Conservation (phyloP, 2,888 invertebrate genomes). For the Microlaimidae sp. region DNA sequence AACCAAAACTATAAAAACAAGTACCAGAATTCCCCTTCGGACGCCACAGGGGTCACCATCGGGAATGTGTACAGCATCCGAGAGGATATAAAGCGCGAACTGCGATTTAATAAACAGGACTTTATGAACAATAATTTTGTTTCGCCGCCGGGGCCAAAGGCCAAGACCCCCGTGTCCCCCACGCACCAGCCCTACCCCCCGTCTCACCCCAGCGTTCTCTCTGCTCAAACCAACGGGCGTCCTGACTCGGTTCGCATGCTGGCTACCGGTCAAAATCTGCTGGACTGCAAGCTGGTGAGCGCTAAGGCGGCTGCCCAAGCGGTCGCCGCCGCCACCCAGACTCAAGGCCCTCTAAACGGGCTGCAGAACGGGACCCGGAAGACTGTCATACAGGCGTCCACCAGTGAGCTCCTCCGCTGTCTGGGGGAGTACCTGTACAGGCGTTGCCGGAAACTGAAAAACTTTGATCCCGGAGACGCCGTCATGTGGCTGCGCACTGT, state of each 20-base stretch:
- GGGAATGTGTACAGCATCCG: slow-evolving; percentile 18
- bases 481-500: slow-evolving; percentile 97
- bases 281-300: not conserved
- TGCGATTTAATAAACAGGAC: slow-evolving; percentile 21
- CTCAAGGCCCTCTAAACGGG: slow-evolving; percentile 60
- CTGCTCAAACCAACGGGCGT: not conserved
- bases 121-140: slow-evolving; percentile 24
- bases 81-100: slow-evolving; percentile 21
- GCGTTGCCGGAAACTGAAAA: slow-evolving; percentile 62
- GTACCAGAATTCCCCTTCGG: not conserved
- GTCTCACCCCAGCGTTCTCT: not conserved
- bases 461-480: slow-evolving; percentile 89
- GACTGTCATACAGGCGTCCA: slow-evolving; percentile 70
- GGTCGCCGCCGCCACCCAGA: slow-evolving; percentile 53
- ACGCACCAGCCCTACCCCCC: slow-evolving; percentile 16
- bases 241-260: slow-evolving; percentile 6
- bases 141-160: slow-evolving; percentile 19
- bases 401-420: slow-evolving; percentile 91
- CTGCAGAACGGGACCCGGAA: slow-evolving; percentile 45
- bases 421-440: slow-evolving; percentile 59
- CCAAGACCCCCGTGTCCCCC: slow-evolving; percentile 18
- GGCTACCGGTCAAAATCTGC: not conserved
- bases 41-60: not conserved
- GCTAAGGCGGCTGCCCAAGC: slow-evolving; percentile 10
- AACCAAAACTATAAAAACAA: slow-evolving; percentile 69